Conservation (phyloP, 2,888 invertebrate species). For the Steromphala cineraria region DNA sequence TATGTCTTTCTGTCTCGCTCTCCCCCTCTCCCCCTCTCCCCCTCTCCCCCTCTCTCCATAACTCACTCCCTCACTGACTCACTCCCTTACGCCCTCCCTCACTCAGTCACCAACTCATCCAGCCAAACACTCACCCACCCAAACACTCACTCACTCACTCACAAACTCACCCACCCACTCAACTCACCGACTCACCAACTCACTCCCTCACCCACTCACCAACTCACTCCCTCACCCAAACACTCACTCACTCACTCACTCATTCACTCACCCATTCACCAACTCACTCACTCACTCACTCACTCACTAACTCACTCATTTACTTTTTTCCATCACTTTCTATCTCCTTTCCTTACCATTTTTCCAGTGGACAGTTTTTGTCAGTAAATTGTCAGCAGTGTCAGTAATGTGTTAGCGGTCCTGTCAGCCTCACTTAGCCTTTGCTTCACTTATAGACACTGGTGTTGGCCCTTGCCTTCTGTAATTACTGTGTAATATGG, state of each 20-base stretch:
- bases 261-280: not conserved
- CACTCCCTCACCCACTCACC: not conserved
- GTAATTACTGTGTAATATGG: no score
- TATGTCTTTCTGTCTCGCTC: not conserved
- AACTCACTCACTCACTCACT: not conserved
- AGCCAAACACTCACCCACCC: constrained; percentile 4
- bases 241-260: not conserved
- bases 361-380: no score
- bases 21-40: not conserved
- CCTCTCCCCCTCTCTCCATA: constrained; percentile 12
- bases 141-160: not conserved
- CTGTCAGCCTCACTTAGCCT: no score
- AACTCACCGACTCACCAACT: no score
- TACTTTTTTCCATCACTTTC: not conserved
- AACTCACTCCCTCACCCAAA: not conserved
- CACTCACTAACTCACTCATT: not conserved
- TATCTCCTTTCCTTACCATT: not conserved
- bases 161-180: constrained; percentile 10
- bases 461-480: no score
- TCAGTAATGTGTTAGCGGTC: no score
- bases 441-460: no score
- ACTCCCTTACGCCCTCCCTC: constrained; percentile 1
- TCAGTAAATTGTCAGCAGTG: no score
- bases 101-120: not conserved
- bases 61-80: constrained; percentile 1